Conservation (phyloP, 2,888 invertebrate species). For the Incurvaria masculella region DNA sequence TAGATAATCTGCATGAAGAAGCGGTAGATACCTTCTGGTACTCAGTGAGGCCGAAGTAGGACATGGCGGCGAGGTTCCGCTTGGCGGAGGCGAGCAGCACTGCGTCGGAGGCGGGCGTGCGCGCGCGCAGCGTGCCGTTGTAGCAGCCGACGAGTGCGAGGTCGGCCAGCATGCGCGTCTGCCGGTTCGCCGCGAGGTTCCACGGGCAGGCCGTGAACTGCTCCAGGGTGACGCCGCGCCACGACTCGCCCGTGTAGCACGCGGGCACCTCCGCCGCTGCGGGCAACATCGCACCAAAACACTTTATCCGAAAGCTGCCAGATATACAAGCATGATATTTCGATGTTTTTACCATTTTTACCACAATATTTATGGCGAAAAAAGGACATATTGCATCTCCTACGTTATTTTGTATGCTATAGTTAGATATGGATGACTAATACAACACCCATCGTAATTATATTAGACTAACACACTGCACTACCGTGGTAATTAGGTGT, state of each 20-base stretch:
- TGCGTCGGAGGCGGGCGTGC: conserved; percentile 68
- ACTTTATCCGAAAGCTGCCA: no score
- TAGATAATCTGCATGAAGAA: no score
- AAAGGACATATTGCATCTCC: no score
- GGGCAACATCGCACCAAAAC: not conserved
- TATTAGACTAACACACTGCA: no score
- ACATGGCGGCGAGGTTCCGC: conserved; percentile 90
- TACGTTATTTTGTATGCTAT: no score
- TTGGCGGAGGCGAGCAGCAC: conserved; percentile 95
- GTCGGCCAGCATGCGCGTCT: conserved; percentile 97
- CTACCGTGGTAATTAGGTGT: no score
- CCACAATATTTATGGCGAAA: no score
- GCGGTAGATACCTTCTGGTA: conserved; percentile 84
- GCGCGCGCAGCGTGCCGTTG: conserved; percentile 73
- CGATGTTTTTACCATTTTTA: no score
- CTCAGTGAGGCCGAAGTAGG: conserved; percentile 97
- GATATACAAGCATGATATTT: no score
- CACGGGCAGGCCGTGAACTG: conserved; percentile 89
- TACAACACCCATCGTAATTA: no score
- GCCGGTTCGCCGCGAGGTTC: conserved; percentile 95
- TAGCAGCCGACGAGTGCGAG: conserved; percentile 94
- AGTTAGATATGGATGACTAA: no score
- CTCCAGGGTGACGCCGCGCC: conserved; percentile 86
- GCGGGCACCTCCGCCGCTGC: conserved; percentile 75
- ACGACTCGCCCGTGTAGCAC: conserved; percentile 75